Conservation (phyloP, 2,797 vertebrate genomes). For the Propithecus deckenii region DNA sequence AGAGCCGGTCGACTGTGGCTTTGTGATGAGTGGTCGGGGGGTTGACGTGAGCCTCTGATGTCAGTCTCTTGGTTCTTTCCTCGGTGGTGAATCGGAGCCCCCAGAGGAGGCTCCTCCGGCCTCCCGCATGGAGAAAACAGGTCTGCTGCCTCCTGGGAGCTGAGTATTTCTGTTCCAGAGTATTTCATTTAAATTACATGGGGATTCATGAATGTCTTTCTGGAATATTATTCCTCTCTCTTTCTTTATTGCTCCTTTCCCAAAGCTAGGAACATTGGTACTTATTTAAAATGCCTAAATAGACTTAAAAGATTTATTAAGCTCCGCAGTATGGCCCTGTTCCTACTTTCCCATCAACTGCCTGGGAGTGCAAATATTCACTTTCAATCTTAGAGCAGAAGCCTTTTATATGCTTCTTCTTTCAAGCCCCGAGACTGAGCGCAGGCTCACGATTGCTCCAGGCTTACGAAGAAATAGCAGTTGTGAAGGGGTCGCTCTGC, state of each 20-base stretch:
- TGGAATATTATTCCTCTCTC: too few relatives aligned
- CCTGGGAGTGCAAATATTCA: neutral
- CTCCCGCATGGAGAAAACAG: accelerated
- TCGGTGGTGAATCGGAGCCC: too few relatives aligned
- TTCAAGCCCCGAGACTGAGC: neutral
- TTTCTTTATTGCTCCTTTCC: neutral
- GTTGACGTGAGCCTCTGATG: neutral
- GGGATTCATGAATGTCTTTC: accelerated
- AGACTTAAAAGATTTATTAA: neutral
- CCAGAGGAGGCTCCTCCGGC: neutral
- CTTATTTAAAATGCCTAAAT: neutral
- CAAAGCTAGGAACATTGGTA: neutral
- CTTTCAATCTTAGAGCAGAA: neutral
- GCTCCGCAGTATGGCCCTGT: neutral
- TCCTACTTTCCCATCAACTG: neutral
- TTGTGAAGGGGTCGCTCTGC: neutral
- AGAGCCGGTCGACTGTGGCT: neutral
- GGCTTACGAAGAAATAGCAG: neutral
- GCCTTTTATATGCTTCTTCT: neutral
- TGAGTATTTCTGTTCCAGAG: neutral
- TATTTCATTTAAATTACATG: neutral
- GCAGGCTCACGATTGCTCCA: neutral
- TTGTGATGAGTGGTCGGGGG: neutral
- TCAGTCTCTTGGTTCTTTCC: neutral
- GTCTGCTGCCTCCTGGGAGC: neutral